A percentile compares a stretch with the other conserved stretches of the same genome.
Evolutionary conservation across 1,140 invertebrate species (phyloP).

Genomic region (Phortica variegata): DNA sequence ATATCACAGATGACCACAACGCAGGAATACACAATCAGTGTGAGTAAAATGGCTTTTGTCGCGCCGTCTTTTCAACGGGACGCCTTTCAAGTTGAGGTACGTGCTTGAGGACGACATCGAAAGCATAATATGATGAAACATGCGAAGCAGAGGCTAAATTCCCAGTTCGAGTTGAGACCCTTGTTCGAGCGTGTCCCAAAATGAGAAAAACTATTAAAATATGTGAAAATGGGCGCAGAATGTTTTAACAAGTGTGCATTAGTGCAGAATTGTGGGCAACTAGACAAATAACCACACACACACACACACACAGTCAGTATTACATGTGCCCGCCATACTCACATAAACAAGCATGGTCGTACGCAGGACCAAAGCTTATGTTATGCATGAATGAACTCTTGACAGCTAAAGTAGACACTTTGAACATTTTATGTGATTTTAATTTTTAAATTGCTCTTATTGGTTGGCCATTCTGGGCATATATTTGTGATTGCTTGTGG

Average conservation of each 20-base stretch:
- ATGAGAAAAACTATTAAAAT: constrained; percentile 45
- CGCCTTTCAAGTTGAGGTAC: constrained; percentile 15
- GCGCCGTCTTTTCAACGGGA: constrained; percentile 34
- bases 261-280: constrained; percentile 22
- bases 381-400: constrained; percentile 19
- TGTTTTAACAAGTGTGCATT: constrained; percentile 19
- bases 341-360: too few species aligned
- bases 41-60: constrained; percentile 7
- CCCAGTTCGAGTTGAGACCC: too few species aligned
- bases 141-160: too few species aligned
- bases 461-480: not conserved
- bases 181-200: too few species aligned
- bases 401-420: constrained; percentile 24
- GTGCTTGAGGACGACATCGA: constrained; percentile 14
- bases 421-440: constrained; percentile 47
- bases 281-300: constrained; percentile 12
- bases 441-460: constrained; percentile 21
- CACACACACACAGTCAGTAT: constrained; percentile 13
- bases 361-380: too few species aligned
- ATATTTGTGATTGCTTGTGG: constrained; percentile 3
- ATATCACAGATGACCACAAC: too few species aligned
- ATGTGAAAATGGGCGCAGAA: constrained; percentile 43
- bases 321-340: not conserved
- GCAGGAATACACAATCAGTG: constrained; percentile 19
- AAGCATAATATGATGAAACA: constrained; percentile 23